These are phyloP conservation scores for Cynopterus brachyotis DNA, from an alignment of 2,113 vertebrate species.

Conservation along the genomic window DNA sequence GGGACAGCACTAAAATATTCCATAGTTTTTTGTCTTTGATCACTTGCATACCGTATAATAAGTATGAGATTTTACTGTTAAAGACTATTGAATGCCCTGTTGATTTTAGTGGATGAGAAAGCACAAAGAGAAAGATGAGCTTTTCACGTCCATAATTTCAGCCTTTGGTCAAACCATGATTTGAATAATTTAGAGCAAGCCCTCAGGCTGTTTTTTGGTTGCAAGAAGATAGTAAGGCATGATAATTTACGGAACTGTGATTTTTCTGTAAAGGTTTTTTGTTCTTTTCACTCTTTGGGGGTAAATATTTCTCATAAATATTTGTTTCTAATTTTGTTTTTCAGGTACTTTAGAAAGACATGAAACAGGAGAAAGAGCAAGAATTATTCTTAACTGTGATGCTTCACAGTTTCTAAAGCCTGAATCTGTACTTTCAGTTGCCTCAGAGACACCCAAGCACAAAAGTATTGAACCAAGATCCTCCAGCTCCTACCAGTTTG, in stretches of 20 bases:
- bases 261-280: background rate
- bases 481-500: constrained; percentile 67
- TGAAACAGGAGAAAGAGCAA: constrained; percentile 85
- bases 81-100: constrained; percentile 13
- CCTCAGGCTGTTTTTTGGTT: background rate
- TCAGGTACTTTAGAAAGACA: constrained; percentile 85
- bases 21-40: constrained; percentile 70
- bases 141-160: constrained; percentile 6
- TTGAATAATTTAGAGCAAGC: constrained; percentile 47
- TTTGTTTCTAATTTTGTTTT: constrained; percentile 44
- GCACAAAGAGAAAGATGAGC: background rate
- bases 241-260: background rate
- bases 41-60: constrained; percentile 37
- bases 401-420: constrained; percentile 76
- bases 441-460: constrained; percentile 69
- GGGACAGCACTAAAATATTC: constrained; percentile 81
- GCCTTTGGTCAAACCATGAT: background rate
- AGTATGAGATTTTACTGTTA: constrained; percentile 36
- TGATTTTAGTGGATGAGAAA: constrained; percentile 38
- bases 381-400: constrained; percentile 82
- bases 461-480: constrained; percentile 66
- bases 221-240: background rate
- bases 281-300: background rate
- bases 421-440: constrained; percentile 51
- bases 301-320: background rate